Conservation (phyloP, 1,140 invertebrate species). For the Drepana arcuata region DNA sequence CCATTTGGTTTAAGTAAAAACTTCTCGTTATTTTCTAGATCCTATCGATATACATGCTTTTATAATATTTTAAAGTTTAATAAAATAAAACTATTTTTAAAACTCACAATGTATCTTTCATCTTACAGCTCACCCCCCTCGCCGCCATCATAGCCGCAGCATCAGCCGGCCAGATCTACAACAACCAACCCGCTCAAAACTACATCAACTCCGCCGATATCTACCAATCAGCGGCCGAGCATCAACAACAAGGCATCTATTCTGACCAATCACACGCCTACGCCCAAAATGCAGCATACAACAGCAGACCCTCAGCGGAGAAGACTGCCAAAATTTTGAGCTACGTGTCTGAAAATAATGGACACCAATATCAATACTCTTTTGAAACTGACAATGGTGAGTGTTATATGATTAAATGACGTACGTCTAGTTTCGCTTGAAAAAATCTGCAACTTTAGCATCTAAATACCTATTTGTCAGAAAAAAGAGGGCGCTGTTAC, state of each 20-base stretch:
- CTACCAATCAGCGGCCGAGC: slow-evolving; percentile 31
- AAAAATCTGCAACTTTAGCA: too few relatives aligned
- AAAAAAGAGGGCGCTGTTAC: too few relatives aligned
- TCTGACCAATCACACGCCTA: slow-evolving; percentile 21
- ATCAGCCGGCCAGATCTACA: slow-evolving; percentile 32
- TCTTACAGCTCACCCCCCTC: slow-evolving; percentile 30
- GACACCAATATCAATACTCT: slow-evolving; percentile 42
- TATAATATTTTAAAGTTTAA: too few relatives aligned
- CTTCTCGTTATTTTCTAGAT: too few relatives aligned
- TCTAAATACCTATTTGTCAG: too few relatives aligned
- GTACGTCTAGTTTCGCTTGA: too few relatives aligned
- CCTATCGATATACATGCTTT: too few relatives aligned
- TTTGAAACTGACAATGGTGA: slow-evolving; percentile 60
- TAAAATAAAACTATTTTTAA: too few relatives aligned
- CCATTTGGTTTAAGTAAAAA: too few relatives aligned
- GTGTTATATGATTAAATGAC: too few relatives aligned
- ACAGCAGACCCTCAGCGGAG: slow-evolving; percentile 20
- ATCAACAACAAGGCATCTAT: slow-evolving; percentile 22
- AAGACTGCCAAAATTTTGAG: slow-evolving; percentile 38
- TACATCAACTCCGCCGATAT: slow-evolving; percentile 23
- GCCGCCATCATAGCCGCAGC: slow-evolving; percentile 32
- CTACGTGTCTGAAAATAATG: slow-evolving; percentile 31
- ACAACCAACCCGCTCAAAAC: slow-evolving; percentile 17
- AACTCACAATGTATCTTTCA: too few relatives aligned
- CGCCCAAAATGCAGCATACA: slow-evolving; percentile 10